phyloP scores from a whole-genome alignment of 2,797 vertebrate species.

The Rhinophrynus dorsalis region DNA sequence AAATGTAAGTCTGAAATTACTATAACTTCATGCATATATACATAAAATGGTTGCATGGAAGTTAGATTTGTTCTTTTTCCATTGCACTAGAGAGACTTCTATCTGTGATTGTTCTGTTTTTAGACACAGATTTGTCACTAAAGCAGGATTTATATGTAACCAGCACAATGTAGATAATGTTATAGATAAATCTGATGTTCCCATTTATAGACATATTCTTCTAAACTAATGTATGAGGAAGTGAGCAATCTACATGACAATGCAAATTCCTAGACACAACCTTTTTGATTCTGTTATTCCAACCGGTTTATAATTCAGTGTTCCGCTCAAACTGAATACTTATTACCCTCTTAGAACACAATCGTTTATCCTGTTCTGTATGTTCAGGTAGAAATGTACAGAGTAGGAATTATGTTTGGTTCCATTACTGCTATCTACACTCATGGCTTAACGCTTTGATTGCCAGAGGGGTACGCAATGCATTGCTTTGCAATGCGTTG shows the following conservation, averaged over 20 bases:
- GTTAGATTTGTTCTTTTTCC: not conserved
- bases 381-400: not conserved
- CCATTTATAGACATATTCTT: conserved; percentile 1
- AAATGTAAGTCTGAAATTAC: too few species aligned
- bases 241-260: conserved; percentile 31
- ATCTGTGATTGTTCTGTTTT: not conserved
- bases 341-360: not conserved
- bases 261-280: conserved; percentile 3
- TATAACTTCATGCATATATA: too few species aligned
- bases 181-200: conserved; percentile 16
- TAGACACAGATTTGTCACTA: conserved; percentile 5
- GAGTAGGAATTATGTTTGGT: not conserved
- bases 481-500: too few species aligned
- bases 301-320: not conserved
- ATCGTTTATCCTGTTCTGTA: not conserved
- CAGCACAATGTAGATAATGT: conserved; percentile 17
- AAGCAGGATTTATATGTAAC: conserved; percentile 1
- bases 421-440: too few species aligned
- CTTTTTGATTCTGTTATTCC: not conserved
- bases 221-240: conserved; percentile 4
- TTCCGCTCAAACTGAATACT: conserved; percentile 15
- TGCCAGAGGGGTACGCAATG: too few species aligned
- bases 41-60: not conserved
- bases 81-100: not conserved
- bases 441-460: too few species aligned